A percentile compares a stretch with the other conserved stretches of the same genome.
phyloP scores from a whole-genome alignment of 2,113 vertebrate genomes.

The Halichoerus grypus region DNA sequence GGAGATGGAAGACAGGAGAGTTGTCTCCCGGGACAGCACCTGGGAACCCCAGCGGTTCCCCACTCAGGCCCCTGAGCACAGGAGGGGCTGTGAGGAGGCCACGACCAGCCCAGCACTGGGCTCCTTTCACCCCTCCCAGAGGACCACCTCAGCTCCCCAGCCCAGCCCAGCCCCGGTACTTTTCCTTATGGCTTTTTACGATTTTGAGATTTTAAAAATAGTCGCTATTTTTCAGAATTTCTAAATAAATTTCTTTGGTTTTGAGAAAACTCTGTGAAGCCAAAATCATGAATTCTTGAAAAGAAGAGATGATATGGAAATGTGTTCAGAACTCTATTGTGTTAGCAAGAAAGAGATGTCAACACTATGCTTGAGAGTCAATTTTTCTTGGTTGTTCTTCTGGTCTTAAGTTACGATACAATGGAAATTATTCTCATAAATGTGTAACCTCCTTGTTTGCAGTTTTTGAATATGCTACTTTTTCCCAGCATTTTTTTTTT shows the following conservation, averaged over 20 bases:
- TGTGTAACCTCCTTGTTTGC: not conserved
- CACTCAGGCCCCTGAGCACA: not conserved
- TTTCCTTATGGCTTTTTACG: not conserved
- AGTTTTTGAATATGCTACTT: not conserved
- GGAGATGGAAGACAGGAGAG: not conserved
- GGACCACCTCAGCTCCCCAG: not conserved
- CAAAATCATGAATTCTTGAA: constrained; percentile 3
- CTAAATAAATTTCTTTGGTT: constrained; percentile 14
- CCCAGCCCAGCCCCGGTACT: not conserved
- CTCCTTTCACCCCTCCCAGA: not conserved
- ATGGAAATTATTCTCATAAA: not conserved
- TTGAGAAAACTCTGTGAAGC: not conserved
- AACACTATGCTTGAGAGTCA: not conserved
- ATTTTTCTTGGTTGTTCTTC: not conserved
- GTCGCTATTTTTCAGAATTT: constrained; percentile 25
- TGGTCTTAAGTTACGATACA: not conserved
- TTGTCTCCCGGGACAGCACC: not conserved
- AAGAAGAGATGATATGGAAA: not conserved
- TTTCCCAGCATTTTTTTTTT: not conserved
- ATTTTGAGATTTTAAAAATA: not conserved
- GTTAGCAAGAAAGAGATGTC: not conserved
- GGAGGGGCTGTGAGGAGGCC: not conserved
- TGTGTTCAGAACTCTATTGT: not conserved
- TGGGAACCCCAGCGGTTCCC: not conserved
- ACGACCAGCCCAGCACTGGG: not conserved